Evolutionary conservation across 2,113 vertebrate genomes (phyloP).

Genomic region (Takifugu flavidus): DNA sequence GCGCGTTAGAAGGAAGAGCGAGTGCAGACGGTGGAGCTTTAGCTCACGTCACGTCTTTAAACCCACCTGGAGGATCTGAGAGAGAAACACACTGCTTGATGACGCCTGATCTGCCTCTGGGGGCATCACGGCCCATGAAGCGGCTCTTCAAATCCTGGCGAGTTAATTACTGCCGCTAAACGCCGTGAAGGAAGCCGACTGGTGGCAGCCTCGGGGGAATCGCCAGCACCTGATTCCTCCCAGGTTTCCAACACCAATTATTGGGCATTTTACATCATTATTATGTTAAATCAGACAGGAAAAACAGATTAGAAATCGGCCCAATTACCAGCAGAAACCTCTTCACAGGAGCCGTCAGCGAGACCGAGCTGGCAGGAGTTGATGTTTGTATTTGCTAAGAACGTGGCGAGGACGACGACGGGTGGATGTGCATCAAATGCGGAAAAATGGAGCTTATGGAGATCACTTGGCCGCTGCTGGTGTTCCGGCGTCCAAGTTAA

Average conservation of each 20-base stretch:
- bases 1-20: constrained; percentile 11
- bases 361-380: constrained; percentile 13
- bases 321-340: constrained; percentile 43
- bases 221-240: constrained; percentile 21
- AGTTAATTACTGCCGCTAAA: constrained; percentile 50
- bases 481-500: too few species aligned
- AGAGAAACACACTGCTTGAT: constrained; percentile 14
- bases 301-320: constrained; percentile 23
- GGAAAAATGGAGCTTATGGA: not conserved
- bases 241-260: constrained; percentile 33
- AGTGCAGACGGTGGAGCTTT: constrained; percentile 14
- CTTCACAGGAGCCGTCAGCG: constrained; percentile 26
- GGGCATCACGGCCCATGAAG: constrained; percentile 17
- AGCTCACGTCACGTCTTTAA: not conserved
- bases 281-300: constrained; percentile 51
- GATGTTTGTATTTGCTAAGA: constrained; percentile 16
- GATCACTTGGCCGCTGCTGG: constrained; percentile 1
- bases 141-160: constrained; percentile 45
- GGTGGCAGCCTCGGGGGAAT: constrained; percentile 40
- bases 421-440: not conserved
- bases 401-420: not conserved
- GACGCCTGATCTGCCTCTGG: constrained; percentile 26
- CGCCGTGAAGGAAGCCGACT: constrained; percentile 41
- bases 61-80: constrained; percentile 30
- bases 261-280: constrained; percentile 34